Conservation (phyloP, 2,797 vertebrate species). For the Hypotaenidia philippensis region DNA sequence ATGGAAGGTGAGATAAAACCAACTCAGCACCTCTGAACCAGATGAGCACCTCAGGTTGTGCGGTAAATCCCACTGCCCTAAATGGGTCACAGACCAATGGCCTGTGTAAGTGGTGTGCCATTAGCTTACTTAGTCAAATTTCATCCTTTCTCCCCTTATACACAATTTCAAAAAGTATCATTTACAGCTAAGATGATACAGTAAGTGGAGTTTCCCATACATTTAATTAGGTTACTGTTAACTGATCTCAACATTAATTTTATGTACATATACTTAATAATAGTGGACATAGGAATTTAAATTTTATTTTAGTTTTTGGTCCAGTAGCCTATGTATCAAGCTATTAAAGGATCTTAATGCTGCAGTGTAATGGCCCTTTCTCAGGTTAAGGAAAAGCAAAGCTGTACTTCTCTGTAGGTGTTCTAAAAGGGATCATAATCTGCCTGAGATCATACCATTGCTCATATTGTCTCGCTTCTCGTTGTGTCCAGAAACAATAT, state of each 20-base stretch:
- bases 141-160: not conserved
- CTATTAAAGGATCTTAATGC: not conserved
- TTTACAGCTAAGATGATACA: not conserved
- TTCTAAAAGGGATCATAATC: not conserved
- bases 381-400: not conserved
- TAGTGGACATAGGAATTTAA: not conserved
- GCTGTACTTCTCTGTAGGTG: accelerated
- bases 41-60: not conserved
- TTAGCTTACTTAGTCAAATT: not conserved
- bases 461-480: not conserved
- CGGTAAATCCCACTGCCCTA: not conserved
- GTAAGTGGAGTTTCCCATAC: not conserved
- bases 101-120: not conserved
- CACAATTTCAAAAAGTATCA: not conserved
- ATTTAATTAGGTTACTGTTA: not conserved
- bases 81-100: not conserved
- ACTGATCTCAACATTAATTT: not conserved
- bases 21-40: not conserved
- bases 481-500: not conserved
- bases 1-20: not conserved
- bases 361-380: not conserved
- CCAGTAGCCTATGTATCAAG: not conserved
- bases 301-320: not conserved
- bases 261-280: not conserved
- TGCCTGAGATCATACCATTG: not conserved